Conservation (phyloP, 2,113 vertebrate species). For the Lycaon pictus region DNA sequence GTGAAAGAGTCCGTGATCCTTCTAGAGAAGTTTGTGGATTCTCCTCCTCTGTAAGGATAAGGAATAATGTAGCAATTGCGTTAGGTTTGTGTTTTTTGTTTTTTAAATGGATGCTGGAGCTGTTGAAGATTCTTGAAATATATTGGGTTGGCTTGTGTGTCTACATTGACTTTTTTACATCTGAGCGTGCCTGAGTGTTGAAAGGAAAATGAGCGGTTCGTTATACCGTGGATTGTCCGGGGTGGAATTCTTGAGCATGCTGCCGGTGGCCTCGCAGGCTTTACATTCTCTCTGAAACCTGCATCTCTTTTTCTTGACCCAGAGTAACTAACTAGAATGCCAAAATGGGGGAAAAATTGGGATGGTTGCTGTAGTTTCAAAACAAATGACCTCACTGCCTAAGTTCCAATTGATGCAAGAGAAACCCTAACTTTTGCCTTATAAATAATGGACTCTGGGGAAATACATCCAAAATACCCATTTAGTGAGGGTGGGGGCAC, state of each 20-base stretch:
- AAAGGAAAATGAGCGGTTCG: neutral
- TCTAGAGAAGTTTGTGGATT: neutral
- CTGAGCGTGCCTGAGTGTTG: neutral
- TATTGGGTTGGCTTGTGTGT: neutral
- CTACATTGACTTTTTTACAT: neutral
- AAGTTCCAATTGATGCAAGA: slow-evolving; percentile 60
- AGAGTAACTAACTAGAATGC: slow-evolving; percentile 49
- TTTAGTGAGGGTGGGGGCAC: slow-evolving; percentile 15
- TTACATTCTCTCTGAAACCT: slow-evolving; percentile 42
- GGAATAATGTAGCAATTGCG: neutral
- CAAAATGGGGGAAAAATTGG: neutral
- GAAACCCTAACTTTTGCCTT: slow-evolving; percentile 62
- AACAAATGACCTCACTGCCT: slow-evolving; percentile 80
- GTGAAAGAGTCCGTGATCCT: neutral
- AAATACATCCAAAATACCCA: slow-evolving; percentile 57
- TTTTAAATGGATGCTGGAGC: neutral
- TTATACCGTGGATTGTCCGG: neutral
- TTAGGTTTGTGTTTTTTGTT: neutral
- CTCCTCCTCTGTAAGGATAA: neutral
- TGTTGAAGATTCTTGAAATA: neutral
- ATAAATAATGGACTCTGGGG: slow-evolving; percentile 67
- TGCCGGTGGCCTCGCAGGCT: slow-evolving; percentile 32
- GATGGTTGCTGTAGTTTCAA: slow-evolving; percentile 73
- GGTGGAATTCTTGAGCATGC: neutral
- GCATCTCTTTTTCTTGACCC: slow-evolving; percentile 42